These are phyloP conservation scores for Drosophila burlai DNA, from an alignment of 1,140 invertebrate genomes.

Conservation along the genomic window DNA sequence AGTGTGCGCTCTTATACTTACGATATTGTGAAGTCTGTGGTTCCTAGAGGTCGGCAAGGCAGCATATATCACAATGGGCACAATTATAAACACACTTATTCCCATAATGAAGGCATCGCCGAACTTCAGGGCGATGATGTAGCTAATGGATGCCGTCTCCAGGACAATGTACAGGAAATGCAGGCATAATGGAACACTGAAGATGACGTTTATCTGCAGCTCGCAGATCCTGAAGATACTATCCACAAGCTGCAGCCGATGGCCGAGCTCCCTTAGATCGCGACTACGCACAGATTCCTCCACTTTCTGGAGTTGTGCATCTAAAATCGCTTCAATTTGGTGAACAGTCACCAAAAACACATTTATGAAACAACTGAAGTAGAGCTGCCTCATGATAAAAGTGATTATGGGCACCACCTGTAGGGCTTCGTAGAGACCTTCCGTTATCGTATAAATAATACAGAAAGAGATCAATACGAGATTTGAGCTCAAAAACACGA, in stretches of 20 bases:
- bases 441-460: not conserved
- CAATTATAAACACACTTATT: too few relatives aligned
- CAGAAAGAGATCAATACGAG: rapidly evolving
- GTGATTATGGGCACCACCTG: rapidly evolving
- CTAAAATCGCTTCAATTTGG: not conserved
- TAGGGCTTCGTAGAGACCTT: not conserved
- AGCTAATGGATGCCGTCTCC: not conserved
- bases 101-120: not conserved
- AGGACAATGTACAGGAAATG: conserved; percentile 3
- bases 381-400: not conserved
- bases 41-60: not conserved
- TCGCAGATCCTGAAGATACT: not conserved
- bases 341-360: conserved; percentile 1
- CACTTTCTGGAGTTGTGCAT: not conserved
- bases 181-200: conserved; percentile 2
- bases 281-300: not conserved
- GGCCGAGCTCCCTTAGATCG: not conserved
- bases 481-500: not conserved
- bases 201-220: not conserved
- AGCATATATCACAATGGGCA: not conserved
- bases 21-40: not conserved
- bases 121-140: not conserved
- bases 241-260: not conserved
- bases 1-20: not conserved
- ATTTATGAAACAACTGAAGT: conserved; percentile 4